These are phyloP conservation scores for Camarhynchus parvulus DNA, from an alignment of 2,113 vertebrate species.

Conservation along the genomic window DNA sequence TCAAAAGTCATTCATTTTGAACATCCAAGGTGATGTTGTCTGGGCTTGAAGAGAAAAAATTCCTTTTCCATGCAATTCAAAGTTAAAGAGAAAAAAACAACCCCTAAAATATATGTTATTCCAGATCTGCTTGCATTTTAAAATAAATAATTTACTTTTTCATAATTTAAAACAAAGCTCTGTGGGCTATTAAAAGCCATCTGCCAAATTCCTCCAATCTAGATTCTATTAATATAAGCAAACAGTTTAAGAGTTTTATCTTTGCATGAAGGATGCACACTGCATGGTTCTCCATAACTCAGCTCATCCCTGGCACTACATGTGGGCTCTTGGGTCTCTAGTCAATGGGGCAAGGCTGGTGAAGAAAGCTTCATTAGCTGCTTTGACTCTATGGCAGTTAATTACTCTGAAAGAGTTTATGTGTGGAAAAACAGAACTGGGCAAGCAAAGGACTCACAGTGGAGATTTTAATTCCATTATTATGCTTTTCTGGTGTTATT, in stretches of 20 bases:
- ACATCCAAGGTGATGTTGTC: background rate
- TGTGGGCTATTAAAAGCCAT: background rate
- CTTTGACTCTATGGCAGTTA: background rate
- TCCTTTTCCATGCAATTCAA: background rate
- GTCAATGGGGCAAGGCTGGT: background rate
- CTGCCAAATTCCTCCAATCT: background rate
- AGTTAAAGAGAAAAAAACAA: background rate
- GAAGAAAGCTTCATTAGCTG: conserved; percentile 9
- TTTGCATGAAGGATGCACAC: background rate
- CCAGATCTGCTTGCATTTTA: background rate
- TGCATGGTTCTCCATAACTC: background rate
- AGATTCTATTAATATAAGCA: background rate
- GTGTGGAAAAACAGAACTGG: background rate
- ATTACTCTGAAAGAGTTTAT: background rate
- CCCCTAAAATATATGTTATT: background rate
- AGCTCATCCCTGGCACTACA: background rate
- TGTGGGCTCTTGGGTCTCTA: background rate
- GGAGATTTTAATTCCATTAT: background rate
- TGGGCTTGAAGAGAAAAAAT: background rate
- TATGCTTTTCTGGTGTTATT: background rate
- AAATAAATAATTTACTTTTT: background rate
- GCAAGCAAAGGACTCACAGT: background rate
- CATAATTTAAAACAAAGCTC: background rate
- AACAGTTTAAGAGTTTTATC: background rate
- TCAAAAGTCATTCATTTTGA: background rate